phyloP scores from a whole-genome alignment of 1,140 invertebrate species.

The Drosophila bifasciata region DNA sequence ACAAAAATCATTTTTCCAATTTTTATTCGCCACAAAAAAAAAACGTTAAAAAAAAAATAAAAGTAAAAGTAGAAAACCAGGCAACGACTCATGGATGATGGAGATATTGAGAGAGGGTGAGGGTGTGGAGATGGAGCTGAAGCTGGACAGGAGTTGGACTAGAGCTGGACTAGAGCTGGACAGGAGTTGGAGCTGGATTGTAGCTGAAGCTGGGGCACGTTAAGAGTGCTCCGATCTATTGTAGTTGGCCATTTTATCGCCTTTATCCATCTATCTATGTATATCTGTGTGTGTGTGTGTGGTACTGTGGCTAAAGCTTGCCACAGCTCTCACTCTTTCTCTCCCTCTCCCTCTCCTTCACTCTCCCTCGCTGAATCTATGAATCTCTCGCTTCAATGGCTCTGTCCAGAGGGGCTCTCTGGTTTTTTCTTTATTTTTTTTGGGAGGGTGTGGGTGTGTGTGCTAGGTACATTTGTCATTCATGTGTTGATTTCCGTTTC shows the following conservation, averaged over 20 bases:
- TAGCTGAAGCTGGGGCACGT: too few species aligned
- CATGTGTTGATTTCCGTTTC: constrained; percentile 83
- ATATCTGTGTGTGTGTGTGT: not conserved
- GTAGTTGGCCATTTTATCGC: constrained; percentile 73
- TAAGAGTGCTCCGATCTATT: constrained; percentile 47
- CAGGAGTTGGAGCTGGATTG: too few species aligned
- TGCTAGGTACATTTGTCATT: constrained; percentile 82
- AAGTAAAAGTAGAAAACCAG: not conserved
- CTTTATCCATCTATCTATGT: constrained; percentile 43
- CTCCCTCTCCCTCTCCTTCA: constrained; percentile 49
- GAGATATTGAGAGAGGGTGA: not conserved
- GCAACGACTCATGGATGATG: constrained; percentile 4
- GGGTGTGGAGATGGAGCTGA: too few species aligned
- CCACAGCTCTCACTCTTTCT: not conserved
- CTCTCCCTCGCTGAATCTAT: constrained; percentile 21
- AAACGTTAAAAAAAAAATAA: constrained; percentile 7
- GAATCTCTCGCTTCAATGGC: constrained; percentile 56
- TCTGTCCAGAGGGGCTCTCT: constrained; percentile 5
- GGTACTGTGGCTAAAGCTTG: not conserved
- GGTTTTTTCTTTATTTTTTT: constrained; percentile 2
- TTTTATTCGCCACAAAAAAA: constrained; percentile 9
- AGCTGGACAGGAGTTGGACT: too few species aligned
- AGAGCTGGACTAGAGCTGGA: constrained; percentile 17
- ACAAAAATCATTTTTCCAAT: constrained; percentile 38
- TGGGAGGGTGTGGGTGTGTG: constrained; percentile 20